phyloP scores from a whole-genome alignment of 2,888 invertebrate genomes.

The Seira sanloemensis region DNA sequence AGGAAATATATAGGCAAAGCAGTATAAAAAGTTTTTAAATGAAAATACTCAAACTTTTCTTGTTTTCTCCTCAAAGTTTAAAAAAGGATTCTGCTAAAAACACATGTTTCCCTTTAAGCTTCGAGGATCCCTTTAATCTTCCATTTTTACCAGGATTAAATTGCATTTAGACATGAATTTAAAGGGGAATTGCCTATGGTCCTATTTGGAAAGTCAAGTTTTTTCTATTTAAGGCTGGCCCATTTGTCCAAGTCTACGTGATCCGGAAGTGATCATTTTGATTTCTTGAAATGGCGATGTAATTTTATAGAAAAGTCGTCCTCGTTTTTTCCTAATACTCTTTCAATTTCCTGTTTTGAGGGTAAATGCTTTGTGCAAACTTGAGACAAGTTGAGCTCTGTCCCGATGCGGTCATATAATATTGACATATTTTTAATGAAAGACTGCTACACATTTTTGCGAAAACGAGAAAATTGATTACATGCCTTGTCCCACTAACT shows the following conservation, averaged over 20 bases:
- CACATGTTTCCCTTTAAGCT: conserved; percentile 3
- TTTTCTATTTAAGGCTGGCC: too few relatives aligned
- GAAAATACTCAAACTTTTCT: conserved; percentile 15
- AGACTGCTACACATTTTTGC: too few relatives aligned
- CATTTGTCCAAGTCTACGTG: neutral
- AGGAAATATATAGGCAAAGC: too few relatives aligned
- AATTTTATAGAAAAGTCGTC: too few relatives aligned
- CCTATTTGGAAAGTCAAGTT: too few relatives aligned
- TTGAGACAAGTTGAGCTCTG: too few relatives aligned
- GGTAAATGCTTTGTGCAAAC: too few relatives aligned
- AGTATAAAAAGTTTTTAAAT: neutral
- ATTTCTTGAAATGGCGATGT: neutral
- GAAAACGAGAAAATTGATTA: too few relatives aligned
- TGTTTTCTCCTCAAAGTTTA: conserved; percentile 19
- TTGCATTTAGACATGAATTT: conserved; percentile 45
- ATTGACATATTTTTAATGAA: too few relatives aligned
- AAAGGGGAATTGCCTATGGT: conserved; percentile 37
- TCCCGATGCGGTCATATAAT: too few relatives aligned
- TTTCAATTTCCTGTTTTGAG: neutral
- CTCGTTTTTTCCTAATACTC: neutral
- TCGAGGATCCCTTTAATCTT: conserved; percentile 48
- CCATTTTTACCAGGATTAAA: conserved; percentile 55
- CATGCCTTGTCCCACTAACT: too few relatives aligned
- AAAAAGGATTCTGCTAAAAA: neutral
- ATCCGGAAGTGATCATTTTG: neutral